A percentile compares a stretch with the other conserved stretches of the same genome.
Conservation (phyloP, 1,140 invertebrate species). For the Leptinotarsa texana region DNA sequence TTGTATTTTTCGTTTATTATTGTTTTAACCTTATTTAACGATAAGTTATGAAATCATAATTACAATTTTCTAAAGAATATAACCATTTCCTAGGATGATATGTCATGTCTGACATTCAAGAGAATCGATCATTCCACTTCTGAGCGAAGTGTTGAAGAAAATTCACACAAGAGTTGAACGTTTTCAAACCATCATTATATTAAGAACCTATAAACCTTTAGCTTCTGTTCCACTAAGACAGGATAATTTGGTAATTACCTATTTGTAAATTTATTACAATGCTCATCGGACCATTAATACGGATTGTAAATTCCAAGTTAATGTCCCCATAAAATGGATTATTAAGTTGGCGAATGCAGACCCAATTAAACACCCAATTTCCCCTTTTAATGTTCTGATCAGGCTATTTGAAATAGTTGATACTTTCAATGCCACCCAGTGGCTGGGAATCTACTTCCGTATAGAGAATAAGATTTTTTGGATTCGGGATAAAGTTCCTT, state of each 20-base stretch:
- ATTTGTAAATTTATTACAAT: neutral
- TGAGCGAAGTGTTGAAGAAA: no score
- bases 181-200: neutral
- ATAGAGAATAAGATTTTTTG: no score
- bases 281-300: neutral
- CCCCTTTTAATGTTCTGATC: neutral
- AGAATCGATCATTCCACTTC: no score
- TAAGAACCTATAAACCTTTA: neutral
- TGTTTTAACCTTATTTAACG: no score
- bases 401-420: neutral
- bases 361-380: slow-evolving; percentile 4
- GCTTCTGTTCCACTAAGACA: neutral
- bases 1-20: no score
- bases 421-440: neutral
- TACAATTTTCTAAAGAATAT: no score
- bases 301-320: slow-evolving; percentile 2
- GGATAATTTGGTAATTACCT: slow-evolving; percentile 6
- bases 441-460: no score
- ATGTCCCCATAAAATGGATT: slow-evolving; percentile 7
- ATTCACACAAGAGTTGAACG: no score
- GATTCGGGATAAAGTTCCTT: no score
- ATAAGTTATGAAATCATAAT: no score
- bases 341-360: neutral
- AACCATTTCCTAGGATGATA: no score
- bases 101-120: no score